Conservation (phyloP, 2,113 vertebrate species). For the Baryphthengus martii region DNA sequence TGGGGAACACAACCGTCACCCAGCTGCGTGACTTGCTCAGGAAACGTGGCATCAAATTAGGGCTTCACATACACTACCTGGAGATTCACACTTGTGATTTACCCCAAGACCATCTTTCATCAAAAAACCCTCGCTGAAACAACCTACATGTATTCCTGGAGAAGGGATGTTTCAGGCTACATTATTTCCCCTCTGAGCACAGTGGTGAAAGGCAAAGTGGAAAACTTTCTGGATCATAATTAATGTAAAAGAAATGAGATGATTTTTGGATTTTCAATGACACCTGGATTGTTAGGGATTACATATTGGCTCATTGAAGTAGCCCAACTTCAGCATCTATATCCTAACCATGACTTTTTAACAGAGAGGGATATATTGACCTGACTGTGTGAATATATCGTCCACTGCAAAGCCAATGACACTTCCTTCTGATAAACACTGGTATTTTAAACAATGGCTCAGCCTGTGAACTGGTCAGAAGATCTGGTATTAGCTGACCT, state of each 20-base stretch:
- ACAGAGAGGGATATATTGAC: not conserved
- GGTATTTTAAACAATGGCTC: not conserved
- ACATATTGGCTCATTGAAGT: not conserved
- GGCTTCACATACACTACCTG: not conserved
- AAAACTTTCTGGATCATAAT: not conserved
- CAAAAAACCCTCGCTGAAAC: accelerated
- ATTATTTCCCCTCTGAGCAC: not conserved
- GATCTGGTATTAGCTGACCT: not conserved
- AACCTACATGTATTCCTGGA: not conserved
- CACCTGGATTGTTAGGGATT: not conserved
- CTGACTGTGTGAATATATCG: not conserved
- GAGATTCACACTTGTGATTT: not conserved
- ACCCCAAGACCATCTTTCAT: not conserved
- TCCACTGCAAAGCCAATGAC: not conserved
- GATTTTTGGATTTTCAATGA: not conserved
- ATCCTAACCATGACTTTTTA: not conserved
- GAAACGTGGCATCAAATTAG: not conserved
- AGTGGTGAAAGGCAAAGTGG: not conserved
- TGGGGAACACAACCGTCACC: not conserved
- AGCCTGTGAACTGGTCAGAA: not conserved
- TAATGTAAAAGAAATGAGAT: not conserved
- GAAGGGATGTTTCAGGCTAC: not conserved
- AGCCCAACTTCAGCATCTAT: not conserved
- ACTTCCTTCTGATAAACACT: not conserved
- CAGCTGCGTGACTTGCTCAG: not conserved